Evolutionary conservation across 1,140 invertebrate genomes (phyloP).

Genomic region (Bradynema listronoti): DNA sequence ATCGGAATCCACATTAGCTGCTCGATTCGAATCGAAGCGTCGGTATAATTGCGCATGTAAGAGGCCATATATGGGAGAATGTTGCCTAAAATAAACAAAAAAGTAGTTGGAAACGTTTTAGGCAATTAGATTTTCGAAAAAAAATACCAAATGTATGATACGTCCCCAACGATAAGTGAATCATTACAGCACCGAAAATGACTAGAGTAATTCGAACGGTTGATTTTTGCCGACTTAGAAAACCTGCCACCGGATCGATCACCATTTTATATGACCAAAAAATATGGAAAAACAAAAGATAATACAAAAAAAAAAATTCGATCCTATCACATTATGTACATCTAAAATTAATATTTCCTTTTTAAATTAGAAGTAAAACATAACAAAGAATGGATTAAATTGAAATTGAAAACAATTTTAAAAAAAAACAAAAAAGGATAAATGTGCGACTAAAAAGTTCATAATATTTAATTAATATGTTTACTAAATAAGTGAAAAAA

Average conservation of each 20-base stretch:
- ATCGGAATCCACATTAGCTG: slow-evolving; percentile 55
- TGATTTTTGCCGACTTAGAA: slow-evolving; percentile 21
- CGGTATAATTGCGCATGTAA: slow-evolving; percentile 57
- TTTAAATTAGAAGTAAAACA: no score
- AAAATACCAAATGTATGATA: slow-evolving; percentile 55
- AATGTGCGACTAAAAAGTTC: no score
- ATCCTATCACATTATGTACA: no score
- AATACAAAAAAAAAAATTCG: no score
- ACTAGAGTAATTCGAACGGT: slow-evolving; percentile 35
- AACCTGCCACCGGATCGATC: slow-evolving; percentile 33
- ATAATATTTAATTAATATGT: no score
- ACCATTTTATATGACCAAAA: no score
- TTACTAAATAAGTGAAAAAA: no score
- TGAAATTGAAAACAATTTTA: no score
- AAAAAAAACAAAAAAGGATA: no score
- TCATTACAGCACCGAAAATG: slow-evolving; percentile 53
- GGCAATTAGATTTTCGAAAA: slow-evolving; percentile 3
- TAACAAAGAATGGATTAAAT: no score
- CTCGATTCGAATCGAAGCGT: slow-evolving; percentile 43
- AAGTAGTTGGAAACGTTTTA: slow-evolving; percentile 4
- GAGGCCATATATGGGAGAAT: slow-evolving; percentile 58
- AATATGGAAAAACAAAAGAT: no score
- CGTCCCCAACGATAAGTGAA: slow-evolving; percentile 53
- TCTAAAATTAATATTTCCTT: no score
- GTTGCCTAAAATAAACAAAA: slow-evolving; percentile 39